phyloP scores from a whole-genome alignment of 2,888 invertebrate species.

The Cerastis leucographa region DNA sequence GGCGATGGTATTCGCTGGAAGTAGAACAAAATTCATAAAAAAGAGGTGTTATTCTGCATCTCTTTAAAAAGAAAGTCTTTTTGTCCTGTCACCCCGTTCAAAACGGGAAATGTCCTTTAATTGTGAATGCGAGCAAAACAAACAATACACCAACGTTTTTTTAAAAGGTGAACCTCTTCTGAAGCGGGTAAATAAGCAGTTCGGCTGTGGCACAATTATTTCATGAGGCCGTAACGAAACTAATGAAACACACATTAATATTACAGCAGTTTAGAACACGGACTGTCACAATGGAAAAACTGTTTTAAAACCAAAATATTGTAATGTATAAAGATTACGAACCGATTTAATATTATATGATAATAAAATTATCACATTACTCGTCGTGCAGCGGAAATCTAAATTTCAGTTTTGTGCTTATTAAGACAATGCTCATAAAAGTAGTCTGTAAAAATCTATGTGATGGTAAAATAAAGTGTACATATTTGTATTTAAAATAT shows the following conservation, averaged over 20 bases:
- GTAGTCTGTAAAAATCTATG: slow-evolving; percentile 54
- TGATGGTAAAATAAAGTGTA: slow-evolving; percentile 58
- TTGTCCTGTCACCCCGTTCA: slow-evolving; percentile 15
- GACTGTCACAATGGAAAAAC: neutral
- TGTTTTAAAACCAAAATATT: slow-evolving; percentile 12
- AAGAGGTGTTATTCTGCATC: slow-evolving; percentile 1
- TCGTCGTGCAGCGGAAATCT: neutral
- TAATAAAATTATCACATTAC: slow-evolving; percentile 34
- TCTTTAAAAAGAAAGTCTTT: slow-evolving; percentile 22
- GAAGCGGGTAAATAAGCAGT: slow-evolving; percentile 39
- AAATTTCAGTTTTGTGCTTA: slow-evolving; percentile 16
- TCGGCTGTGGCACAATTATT: slow-evolving; percentile 54
- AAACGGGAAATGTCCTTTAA: slow-evolving; percentile 25
- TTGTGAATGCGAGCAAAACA: slow-evolving; percentile 37
- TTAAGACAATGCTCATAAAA: slow-evolving; percentile 40
- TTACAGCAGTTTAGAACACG: slow-evolving; percentile 21
- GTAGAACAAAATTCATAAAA: slow-evolving; percentile 20
- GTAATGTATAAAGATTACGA: neutral
- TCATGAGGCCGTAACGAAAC: slow-evolving; percentile 25
- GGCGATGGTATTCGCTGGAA: slow-evolving; percentile 4
- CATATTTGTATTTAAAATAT: slow-evolving; percentile 29
- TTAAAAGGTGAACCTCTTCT: slow-evolving; percentile 46
- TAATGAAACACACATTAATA: slow-evolving; percentile 24
- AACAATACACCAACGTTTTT: slow-evolving; percentile 36
- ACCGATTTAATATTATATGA: slow-evolving; percentile 12